Percentiles rank a stretch among this genome's conserved stretches.
Conservation (phyloP, 2,888 invertebrate genomes). For the Resseliella maxima region DNA sequence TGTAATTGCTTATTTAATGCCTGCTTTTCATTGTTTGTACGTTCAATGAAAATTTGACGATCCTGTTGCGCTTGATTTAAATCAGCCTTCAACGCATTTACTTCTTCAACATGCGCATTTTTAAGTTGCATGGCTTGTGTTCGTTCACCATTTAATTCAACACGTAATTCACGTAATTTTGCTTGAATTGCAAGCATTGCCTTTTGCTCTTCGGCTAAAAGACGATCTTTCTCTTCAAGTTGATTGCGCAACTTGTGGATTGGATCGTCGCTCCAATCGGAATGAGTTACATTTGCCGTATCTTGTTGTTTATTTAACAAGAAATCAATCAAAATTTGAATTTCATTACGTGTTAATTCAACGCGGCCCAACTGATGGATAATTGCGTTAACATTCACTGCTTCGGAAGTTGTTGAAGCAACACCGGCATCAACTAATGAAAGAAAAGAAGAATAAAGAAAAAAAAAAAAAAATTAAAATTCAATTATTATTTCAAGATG, state of each 20-base stretch:
- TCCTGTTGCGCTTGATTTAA: conserved; percentile 65
- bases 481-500: too few relatives aligned
- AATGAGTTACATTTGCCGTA: conserved; percentile 76
- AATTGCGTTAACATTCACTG: conserved; percentile 76
- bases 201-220: conserved; percentile 79
- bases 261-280: conserved; percentile 91
- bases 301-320: conserved; percentile 89
- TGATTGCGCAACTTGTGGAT: conserved; percentile 88
- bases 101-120: conserved; percentile 64
- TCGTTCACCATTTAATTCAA: conserved; percentile 66
- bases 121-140: conserved; percentile 64
- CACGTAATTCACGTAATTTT: conserved; percentile 82
- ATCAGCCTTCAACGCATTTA: conserved; percentile 61
- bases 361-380: conserved; percentile 83
- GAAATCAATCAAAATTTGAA: conserved; percentile 89
- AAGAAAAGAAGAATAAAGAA: neutral
- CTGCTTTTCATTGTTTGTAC: conserved; percentile 64
- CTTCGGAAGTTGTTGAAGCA: conserved; percentile 70
- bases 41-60: conserved; percentile 64
- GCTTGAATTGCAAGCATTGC: conserved; percentile 75
- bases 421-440: conserved; percentile 69
- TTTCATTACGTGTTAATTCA: conserved; percentile 85
- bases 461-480: conserved; percentile 63
- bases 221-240: conserved; percentile 86
- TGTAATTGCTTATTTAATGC: conserved; percentile 57